Evolutionary conservation across 1,140 invertebrate species (phyloP).

Genomic region (Drosophila nebulosa): DNA sequence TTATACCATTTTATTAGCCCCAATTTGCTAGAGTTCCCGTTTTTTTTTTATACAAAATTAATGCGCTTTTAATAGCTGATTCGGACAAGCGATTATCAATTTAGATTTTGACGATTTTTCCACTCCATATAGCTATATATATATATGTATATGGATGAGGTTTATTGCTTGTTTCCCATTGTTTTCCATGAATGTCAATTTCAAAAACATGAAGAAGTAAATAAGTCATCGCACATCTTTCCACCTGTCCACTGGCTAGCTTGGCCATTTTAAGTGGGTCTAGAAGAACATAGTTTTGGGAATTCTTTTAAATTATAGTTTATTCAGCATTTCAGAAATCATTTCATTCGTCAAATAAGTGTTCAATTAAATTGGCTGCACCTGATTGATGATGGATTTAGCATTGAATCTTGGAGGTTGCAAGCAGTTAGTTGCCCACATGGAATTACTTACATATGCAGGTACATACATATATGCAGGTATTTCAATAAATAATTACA

Average conservation of each 20-base stretch:
- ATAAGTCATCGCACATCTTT: too few relatives aligned
- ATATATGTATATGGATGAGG: background rate
- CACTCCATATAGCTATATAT: background rate
- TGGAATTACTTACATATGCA: too few relatives aligned
- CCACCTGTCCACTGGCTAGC: too few relatives aligned
- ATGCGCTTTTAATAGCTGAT: conserved; percentile 47
- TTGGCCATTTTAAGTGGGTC: too few relatives aligned
- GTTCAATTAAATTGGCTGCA: background rate
- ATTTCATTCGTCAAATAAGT: too few relatives aligned
- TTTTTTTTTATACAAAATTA: conserved; percentile 39
- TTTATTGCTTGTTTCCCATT: too few relatives aligned
- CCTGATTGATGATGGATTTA: background rate
- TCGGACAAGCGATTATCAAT: conserved; percentile 26
- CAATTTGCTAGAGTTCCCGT: conserved; percentile 20
- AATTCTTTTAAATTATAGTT: too few relatives aligned
- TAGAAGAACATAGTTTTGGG: too few relatives aligned
- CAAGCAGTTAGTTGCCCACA: background rate
- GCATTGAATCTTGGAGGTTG: background rate
- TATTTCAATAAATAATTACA: conserved; percentile 51
- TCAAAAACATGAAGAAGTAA: background rate
- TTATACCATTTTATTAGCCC: conserved; percentile 29
- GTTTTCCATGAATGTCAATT: background rate
- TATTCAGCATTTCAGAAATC: too few relatives aligned
- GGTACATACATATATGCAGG: background rate
- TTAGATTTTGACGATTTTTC: conserved; percentile 14